Conservation (phyloP, 2,888 invertebrate genomes). For the Cephus rjabovi region DNA sequence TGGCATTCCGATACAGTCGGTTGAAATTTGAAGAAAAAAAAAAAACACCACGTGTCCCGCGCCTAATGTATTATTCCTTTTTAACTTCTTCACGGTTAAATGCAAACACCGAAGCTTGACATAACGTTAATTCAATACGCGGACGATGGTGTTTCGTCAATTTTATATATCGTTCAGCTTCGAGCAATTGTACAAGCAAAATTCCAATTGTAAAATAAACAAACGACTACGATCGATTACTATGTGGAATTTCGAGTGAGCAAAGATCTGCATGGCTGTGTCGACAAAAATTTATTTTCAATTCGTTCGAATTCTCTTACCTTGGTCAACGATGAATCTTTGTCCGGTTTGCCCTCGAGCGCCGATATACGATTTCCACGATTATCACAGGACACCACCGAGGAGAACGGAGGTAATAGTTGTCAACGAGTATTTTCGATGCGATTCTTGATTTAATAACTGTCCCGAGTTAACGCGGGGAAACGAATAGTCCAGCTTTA, state of each 20-base stretch:
- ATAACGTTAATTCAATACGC: background rate
- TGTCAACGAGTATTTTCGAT: background rate
- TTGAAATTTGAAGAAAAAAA: background rate
- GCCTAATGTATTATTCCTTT: background rate
- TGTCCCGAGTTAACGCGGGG: background rate
- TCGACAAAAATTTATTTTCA: background rate
- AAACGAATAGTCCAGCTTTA: background rate
- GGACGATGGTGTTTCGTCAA: background rate
- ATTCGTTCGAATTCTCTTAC: background rate
- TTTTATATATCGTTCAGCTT: background rate
- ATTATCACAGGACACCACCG: background rate
- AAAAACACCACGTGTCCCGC: background rate
- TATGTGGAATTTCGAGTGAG: background rate
- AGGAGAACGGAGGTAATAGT: background rate
- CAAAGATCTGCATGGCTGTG: background rate
- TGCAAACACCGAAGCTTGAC: background rate
- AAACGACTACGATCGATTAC: background rate
- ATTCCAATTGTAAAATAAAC: background rate
- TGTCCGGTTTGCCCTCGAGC: constrained; percentile 35
- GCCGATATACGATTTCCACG: constrained; percentile 24
- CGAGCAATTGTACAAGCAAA: background rate
- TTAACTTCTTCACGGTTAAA: background rate
- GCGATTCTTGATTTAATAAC: background rate
- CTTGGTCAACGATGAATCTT: background rate
- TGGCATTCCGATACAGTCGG: background rate